These are phyloP conservation scores for Bos javanicus DNA, from an alignment of 2,113 vertebrate species.

Conservation along the genomic window DNA sequence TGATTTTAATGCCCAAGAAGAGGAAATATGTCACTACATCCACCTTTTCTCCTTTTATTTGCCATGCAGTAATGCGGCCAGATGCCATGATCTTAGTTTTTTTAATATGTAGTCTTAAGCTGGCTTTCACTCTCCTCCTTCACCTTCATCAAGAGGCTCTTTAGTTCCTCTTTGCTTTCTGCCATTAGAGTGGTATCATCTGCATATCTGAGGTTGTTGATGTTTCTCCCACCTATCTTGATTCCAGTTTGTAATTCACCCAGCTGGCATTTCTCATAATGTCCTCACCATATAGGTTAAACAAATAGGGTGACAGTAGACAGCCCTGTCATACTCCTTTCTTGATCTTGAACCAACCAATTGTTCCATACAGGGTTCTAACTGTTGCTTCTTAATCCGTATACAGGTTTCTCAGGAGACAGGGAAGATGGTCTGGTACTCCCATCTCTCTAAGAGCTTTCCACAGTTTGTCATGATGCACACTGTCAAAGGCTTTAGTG, in stretches of 20 bases:
- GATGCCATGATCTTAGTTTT: neutral
- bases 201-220: neutral
- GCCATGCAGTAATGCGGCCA: neutral
- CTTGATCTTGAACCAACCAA: neutral
- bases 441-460: neutral
- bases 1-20: neutral
- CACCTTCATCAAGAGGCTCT: neutral
- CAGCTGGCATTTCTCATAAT: neutral
- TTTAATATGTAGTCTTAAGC: neutral
- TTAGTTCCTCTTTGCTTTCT: neutral
- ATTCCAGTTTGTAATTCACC: neutral
- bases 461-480: neutral
- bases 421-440: neutral
- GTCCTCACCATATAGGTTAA: neutral
- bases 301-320: neutral
- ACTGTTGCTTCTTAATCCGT: neutral
- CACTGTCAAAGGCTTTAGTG: neutral
- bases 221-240: neutral
- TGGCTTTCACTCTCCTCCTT: neutral
- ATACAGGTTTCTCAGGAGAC: neutral
- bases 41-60: neutral
- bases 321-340: neutral
- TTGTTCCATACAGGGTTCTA: neutral
- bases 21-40: neutral
- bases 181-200: neutral